These are phyloP conservation scores for Cladopsammia gracilis DNA, from an alignment of 64 coral and sea anemone genomes.

Conservation along the genomic window DNA sequence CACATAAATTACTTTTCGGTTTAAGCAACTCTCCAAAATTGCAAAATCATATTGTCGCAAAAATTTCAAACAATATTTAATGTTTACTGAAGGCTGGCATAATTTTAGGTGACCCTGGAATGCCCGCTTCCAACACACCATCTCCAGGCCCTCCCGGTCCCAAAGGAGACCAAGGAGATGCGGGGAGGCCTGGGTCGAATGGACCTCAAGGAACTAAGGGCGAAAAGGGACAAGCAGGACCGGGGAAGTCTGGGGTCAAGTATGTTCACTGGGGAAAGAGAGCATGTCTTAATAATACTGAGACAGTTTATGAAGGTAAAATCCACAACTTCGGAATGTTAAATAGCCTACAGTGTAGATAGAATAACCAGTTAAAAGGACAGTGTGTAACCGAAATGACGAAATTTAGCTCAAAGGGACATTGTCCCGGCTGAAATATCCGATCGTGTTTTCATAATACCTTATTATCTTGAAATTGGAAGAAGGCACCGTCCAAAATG, in stretches of 20 bases:
- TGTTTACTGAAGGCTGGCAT: neutral
- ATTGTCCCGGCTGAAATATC: too few species aligned
- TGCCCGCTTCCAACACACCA: neutral
- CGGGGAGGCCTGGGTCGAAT: neutral
- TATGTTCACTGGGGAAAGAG: conserved; percentile 18
- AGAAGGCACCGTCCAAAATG: too few species aligned
- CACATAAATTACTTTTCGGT: too few species aligned
- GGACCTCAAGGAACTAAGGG: neutral
- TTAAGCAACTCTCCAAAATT: neutral
- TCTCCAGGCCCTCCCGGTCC: neutral
- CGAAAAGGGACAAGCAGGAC: neutral
- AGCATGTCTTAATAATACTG: conserved; percentile 1
- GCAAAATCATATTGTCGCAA: neutral
- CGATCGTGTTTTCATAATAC: too few species aligned
- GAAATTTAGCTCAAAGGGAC: too few species aligned
- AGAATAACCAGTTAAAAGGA: too few species aligned
- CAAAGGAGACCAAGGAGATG: neutral
- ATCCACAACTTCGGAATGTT: too few species aligned
- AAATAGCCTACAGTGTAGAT: neutral
- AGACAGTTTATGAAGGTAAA: conserved; percentile 10
- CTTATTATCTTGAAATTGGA: too few species aligned
- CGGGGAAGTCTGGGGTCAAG: neutral
- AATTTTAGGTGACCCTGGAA: too few species aligned
- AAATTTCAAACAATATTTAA: too few species aligned
- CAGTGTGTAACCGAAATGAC: too few species aligned